Conservation (phyloP, 35 echinoderm and acorn worm species). For the Apostichopus japonicus region DNA sequence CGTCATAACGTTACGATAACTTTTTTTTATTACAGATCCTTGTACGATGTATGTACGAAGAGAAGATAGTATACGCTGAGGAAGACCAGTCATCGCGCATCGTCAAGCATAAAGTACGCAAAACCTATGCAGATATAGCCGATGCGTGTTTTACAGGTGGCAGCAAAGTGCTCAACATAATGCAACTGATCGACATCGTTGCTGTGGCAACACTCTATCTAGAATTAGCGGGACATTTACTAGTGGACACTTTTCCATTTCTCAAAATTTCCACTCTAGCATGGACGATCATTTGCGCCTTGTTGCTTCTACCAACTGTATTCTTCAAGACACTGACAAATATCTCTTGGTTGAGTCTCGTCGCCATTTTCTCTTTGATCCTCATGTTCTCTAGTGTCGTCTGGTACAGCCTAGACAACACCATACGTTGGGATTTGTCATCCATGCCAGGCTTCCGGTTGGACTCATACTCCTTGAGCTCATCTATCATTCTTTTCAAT, state of each 20-base stretch:
- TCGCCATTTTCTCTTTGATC: constrained; percentile 79
- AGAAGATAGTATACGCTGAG: background rate
- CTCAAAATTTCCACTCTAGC: constrained; percentile 64
- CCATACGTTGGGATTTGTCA: constrained; percentile 77
- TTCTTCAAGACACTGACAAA: constrained; percentile 91
- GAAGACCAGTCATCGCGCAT: constrained; percentile 2
- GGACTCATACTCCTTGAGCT: constrained; percentile 74
- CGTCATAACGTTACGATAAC: too few relatives aligned
- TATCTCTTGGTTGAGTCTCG: constrained; percentile 91
- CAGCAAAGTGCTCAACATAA: constrained; percentile 81
- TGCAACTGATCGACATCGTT: constrained; percentile 93
- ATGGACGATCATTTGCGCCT: constrained; percentile 80
- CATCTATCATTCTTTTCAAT: constrained; percentile 91
- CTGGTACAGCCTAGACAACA: constrained; percentile 86
- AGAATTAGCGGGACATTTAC: constrained; percentile 82
- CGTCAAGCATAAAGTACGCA: constrained; percentile 46
- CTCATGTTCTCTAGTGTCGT: constrained; percentile 91
- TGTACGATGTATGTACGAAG: constrained; percentile 87
- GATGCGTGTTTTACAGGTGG: constrained; percentile 75
- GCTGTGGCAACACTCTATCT: constrained; percentile 93
- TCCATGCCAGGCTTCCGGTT: constrained; percentile 74
- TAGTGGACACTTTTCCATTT: constrained; percentile 90
- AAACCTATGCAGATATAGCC: constrained; percentile 92
- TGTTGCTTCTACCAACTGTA: constrained; percentile 81
- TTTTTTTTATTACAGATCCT: constrained; percentile 60